phyloP scores from a whole-genome alignment of 2,888 invertebrate genomes.

The Stratiomys singularior region DNA sequence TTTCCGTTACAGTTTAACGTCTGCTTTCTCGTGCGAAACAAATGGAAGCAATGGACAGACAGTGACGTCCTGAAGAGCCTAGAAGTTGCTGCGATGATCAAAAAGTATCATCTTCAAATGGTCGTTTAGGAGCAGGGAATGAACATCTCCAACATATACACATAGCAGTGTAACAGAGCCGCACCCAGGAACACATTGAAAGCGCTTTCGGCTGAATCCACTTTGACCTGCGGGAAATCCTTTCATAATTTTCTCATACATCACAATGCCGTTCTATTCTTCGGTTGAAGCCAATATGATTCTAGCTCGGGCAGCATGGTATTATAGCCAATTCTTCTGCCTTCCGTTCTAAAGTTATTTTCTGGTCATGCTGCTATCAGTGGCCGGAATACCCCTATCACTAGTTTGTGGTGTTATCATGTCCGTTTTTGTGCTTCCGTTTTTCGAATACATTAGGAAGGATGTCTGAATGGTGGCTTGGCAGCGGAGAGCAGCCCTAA shows the following conservation, averaged over 20 bases:
- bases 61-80: neutral
- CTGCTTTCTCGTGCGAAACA: neutral
- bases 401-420: neutral
- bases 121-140: neutral
- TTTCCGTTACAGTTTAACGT: neutral
- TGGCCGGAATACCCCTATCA: neutral
- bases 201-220: conserved; percentile 25
- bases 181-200: neutral
- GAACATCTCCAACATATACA: no score
- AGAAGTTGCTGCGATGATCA: neutral
- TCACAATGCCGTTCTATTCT: conserved; percentile 12
- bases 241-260: conserved; percentile 42
- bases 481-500: no score
- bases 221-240: conserved; percentile 38
- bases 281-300: conserved; percentile 17
- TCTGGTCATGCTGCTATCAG: neutral
- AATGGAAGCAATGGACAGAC: neutral
- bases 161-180: neutral
- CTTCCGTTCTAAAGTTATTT: conserved; percentile 3
- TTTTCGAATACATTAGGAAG: no score
- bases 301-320: neutral
- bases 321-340: neutral
- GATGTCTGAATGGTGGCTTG: no score
- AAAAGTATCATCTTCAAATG: conserved; percentile 25
- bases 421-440: neutral